Percentiles rank a stretch among this genome's conserved stretches.
These are phyloP conservation scores for Mycetomoellerius zeteki DNA, from an alignment of 1,140 invertebrate species.

Conservation along the genomic window DNA sequence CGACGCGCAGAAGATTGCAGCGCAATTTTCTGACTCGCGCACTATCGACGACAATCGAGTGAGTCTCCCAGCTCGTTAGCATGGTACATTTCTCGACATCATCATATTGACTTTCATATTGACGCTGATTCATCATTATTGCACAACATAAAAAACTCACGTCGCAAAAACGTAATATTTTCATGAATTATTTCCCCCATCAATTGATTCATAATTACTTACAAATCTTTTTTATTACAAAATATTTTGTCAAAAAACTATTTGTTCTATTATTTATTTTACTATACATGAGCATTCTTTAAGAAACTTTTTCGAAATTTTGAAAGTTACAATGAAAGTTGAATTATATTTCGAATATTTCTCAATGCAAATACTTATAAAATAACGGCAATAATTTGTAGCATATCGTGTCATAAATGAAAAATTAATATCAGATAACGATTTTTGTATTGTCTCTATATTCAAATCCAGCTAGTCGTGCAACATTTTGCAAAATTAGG, in stretches of 20 bases:
- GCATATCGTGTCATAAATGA: not conserved
- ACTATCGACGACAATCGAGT: conserved; percentile 60
- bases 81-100: conserved; percentile 53
- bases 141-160: not conserved
- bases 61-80: conserved; percentile 58
- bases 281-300: not conserved
- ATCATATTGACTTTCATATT: conserved; percentile 48
- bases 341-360: not conserved
- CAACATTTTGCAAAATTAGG: conserved; percentile 34
- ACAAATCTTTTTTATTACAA: not conserved
- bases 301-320: not conserved
- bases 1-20: conserved; percentile 63
- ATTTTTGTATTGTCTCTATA: not conserved
- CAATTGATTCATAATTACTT: not conserved
- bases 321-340: not conserved
- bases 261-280: not conserved
- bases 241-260: not conserved
- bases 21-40: conserved; percentile 70
- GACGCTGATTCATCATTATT: conserved; percentile 43
- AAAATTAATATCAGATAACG: conserved; percentile 12
- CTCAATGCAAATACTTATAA: conserved; percentile 14
- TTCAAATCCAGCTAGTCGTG: not conserved
- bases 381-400: not conserved
- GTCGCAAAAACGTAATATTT: not conserved
- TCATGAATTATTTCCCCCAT: not conserved